These are phyloP conservation scores for Apistogramma diplotaenia DNA, from an alignment of 2,113 vertebrate genomes.

Conservation along the genomic window DNA sequence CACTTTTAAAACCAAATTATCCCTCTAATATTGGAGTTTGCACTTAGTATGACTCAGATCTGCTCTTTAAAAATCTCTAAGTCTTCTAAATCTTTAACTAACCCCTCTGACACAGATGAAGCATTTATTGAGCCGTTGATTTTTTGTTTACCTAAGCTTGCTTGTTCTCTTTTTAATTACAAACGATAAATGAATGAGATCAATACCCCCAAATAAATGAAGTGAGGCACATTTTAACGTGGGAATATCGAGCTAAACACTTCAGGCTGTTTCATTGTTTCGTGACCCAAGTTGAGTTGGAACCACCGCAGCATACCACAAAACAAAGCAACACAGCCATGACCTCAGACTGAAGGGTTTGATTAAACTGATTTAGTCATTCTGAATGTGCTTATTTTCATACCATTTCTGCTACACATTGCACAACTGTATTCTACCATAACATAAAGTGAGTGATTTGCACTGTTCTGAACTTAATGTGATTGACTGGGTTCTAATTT, in stretches of 20 bases:
- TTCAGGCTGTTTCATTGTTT: slow-evolving; percentile 50
- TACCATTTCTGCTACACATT: slow-evolving; percentile 17
- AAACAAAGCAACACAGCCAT: slow-evolving; percentile 10
- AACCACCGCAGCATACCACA: slow-evolving; percentile 22
- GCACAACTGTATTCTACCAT: slow-evolving; percentile 12
- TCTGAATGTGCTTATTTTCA: slow-evolving; percentile 41
- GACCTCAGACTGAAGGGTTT: slow-evolving; percentile 30
- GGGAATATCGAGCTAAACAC: slow-evolving; percentile 45
- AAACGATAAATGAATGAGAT: slow-evolving; percentile 65
- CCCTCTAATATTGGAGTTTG: background rate
- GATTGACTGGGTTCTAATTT: background rate
- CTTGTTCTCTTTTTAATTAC: slow-evolving; percentile 71
- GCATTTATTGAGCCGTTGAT: slow-evolving; percentile 64
- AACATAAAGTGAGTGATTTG: slow-evolving; percentile 18
- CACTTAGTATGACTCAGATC: background rate
- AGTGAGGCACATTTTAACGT: slow-evolving; percentile 46
- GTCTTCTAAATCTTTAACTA: slow-evolving; percentile 22
- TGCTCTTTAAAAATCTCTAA: background rate
- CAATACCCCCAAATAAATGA: slow-evolving; percentile 64
- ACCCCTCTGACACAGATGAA: slow-evolving; percentile 20
- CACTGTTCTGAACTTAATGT: background rate
- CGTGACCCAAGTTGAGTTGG: slow-evolving; percentile 36
- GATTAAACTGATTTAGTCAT: slow-evolving; percentile 30
- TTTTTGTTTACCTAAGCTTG: slow-evolving; percentile 69
- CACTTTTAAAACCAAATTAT: background rate